Conservation (phyloP, 2,797 vertebrate genomes). For the Buphagus erythrorhynchus region DNA sequence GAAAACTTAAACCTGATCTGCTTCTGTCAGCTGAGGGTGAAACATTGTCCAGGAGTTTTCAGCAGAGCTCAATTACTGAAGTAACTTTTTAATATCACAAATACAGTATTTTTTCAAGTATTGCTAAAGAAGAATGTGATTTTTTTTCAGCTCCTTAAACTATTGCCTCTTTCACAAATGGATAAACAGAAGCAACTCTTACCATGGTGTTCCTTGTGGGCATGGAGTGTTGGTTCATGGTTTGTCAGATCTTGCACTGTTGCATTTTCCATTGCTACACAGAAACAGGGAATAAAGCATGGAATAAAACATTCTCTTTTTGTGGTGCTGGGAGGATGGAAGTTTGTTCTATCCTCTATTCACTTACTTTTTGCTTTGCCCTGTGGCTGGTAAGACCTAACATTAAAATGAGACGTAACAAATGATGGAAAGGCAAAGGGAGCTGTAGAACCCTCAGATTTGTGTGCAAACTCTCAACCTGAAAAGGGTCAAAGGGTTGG, state of each 20-base stretch:
- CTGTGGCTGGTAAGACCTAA: neutral
- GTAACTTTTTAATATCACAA: neutral
- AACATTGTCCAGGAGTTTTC: neutral
- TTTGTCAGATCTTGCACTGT: neutral
- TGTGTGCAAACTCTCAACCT: neutral
- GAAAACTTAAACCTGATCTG: neutral
- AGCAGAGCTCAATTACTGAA: neutral
- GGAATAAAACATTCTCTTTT: neutral
- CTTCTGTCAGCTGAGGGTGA: neutral
- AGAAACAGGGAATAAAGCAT: neutral
- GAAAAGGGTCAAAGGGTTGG: neutral
- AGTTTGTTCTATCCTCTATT: neutral
- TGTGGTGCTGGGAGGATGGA: neutral
- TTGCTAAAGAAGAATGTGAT: neutral
- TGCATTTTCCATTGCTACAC: rapidly evolving
- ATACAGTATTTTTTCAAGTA: neutral
- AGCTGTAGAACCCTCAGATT: neutral
- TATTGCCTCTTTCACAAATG: neutral
- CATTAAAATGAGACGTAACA: neutral
- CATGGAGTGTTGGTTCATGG: neutral
- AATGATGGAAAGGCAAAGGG: neutral
- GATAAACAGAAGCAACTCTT: neutral
- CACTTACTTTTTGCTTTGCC: neutral
- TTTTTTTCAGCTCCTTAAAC: neutral
- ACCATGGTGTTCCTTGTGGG: neutral